phyloP scores from a whole-genome alignment of 2,888 invertebrate species.

The Pediacus dermestoides region DNA sequence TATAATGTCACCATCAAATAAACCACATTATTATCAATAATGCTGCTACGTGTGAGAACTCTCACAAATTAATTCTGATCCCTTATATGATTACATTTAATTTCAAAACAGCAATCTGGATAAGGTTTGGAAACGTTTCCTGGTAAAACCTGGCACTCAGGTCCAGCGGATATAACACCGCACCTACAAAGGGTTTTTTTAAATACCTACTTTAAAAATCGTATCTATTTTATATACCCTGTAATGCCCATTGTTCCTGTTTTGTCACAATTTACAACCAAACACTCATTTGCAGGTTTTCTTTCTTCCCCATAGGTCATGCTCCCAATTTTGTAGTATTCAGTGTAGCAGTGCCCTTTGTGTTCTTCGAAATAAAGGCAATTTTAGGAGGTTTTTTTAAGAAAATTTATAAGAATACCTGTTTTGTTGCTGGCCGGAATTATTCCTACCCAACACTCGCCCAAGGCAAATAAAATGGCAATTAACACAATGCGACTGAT shows the following conservation, averaged over 20 bases:
- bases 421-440: no score
- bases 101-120: conserved; percentile 2
- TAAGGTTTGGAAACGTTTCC: not conserved
- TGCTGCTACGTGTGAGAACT: no score
- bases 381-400: no score
- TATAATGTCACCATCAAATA: no score
- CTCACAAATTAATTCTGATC: no score
- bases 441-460: no score
- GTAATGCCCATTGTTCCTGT: not conserved
- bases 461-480: no score
- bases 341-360: conserved; percentile 1
- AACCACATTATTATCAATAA: no score
- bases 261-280: not conserved
- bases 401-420: no score
- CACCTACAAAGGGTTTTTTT: conserved; percentile 1
- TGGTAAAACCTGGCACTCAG: not conserved
- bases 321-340: not conserved
- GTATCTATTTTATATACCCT: conserved; percentile 1
- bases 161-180: not conserved
- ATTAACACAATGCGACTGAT: no score
- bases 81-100: no score
- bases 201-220: not conserved
- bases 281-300: not conserved
- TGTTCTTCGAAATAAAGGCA: no score
- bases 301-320: not conserved